Base-by-base conservation (phyloP, 1,140 invertebrate species). In the Tetraneura akinire region DNA sequence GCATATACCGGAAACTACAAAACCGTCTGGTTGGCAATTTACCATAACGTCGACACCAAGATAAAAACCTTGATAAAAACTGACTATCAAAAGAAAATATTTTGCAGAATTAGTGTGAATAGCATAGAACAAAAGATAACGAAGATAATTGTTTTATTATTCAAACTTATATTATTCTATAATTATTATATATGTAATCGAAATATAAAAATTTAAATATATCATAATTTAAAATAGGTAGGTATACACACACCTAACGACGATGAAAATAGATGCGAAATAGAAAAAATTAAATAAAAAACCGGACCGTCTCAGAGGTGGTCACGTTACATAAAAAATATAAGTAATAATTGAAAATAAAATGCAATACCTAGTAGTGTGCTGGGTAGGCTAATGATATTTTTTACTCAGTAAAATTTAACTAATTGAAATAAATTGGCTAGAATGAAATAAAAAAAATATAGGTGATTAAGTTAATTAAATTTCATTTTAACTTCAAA, bases 1-100 rank as follows among this genome's bases (percentile, higher is more conserved):
- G 60, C 60, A 32, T 37, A 62, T 32, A 62, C 26, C 60, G 29
- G 60, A 62, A 62, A 62, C 60, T 62, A 62, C 60, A 62, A 62
- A 62, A 37, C 32, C 60, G 60, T 62, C 60, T 32, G 60, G 60
- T 23, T 32, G 16, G 16, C 26, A 26, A 8, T 26, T 26, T 18
- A 60, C 23, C 26, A 60, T 37, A 8, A 14, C 14, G 23, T 37
- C 32, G 32, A 4, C 32, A 4, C 16, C n/a, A n/a, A n/a, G n/a
- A n/a, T n/a, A n/a, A n/a, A n/a, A n/a, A n/a, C n/a, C n/a, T 16
- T 32, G 10, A 62, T 62, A 14, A 62, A 62, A 62, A 62, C 60
- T 26, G 8, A 62, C 29, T 26, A 62, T 62, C 60, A 62, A 62
- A 62, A 62, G 60, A 62, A 62, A 32, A 32, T 14, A 14, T 32